Evolutionary conservation across 2,888 invertebrate species (phyloP).

Genomic region (Andrena marginata): DNA sequence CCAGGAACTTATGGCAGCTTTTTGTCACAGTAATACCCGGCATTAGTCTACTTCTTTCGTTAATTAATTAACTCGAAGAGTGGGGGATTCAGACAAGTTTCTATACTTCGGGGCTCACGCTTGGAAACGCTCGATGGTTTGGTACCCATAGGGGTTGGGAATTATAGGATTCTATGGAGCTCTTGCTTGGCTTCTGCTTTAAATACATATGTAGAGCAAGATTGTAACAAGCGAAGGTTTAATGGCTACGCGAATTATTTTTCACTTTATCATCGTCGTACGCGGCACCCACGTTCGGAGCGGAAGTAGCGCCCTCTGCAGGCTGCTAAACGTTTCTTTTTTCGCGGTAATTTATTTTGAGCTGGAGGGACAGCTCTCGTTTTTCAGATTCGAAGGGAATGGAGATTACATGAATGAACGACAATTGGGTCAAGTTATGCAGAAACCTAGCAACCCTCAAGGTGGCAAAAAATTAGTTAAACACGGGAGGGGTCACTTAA

Average conservation of each 20-base stretch:
- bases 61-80: constrained; percentile 10
- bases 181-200: too few species aligned
- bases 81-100: neutral
- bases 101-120: neutral
- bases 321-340: neutral
- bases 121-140: too few species aligned
- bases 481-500: too few species aligned
- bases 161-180: too few species aligned
- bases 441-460: too few species aligned
- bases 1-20: neutral
- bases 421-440: too few species aligned
- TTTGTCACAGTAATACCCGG: neutral
- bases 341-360: neutral
- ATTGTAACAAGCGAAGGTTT: neutral
- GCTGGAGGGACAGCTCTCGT: neutral
- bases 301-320: neutral
- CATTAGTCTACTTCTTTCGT: neutral
- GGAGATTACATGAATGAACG: neutral
- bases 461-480: too few species aligned
- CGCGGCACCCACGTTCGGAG: neutral
- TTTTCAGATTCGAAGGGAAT: neutral
- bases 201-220: neutral
- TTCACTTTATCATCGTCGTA: neutral
- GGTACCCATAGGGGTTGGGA: too few species aligned
- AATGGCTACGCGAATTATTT: neutral